phyloP scores from a whole-genome alignment of 2,797 vertebrate genomes.

The Lutjanus campechanus region DNA sequence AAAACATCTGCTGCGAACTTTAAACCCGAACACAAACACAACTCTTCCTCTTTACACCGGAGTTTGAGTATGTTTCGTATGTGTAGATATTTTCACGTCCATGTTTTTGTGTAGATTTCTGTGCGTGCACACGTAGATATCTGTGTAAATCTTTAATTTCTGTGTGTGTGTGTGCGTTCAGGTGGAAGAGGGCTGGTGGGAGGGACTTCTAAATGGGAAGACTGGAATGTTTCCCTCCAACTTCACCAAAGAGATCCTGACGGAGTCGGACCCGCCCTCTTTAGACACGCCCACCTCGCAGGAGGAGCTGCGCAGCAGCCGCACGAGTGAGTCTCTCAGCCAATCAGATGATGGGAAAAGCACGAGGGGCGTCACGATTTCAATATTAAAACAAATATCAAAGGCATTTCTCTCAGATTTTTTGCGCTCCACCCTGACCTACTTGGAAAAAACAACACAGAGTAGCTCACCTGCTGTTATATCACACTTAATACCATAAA shows the following conservation, averaged over 20 bases:
- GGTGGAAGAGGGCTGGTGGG: constrained; percentile 99
- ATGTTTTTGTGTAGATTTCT: background rate
- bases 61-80: background rate
- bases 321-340: constrained; percentile 89
- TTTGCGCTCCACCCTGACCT: too few species aligned
- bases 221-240: constrained; percentile 98
- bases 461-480: too few species aligned
- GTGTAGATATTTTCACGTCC: background rate
- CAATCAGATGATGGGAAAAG: background rate
- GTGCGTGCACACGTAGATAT: background rate
- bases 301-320: constrained; percentile 89
- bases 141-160: background rate
- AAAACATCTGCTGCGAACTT: too few species aligned
- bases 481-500: too few species aligned
- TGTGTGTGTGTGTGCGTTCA: constrained; percentile 63
- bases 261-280: constrained; percentile 87
- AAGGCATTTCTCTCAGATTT: too few species aligned
- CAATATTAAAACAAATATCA: too few species aligned
- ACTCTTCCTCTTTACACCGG: too few species aligned
- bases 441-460: too few species aligned
- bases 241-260: constrained; percentile 93
- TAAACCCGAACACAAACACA: too few species aligned
- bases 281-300: constrained; percentile 84
- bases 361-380: too few species aligned
- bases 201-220: constrained; percentile 94